Conservation (phyloP, 2,888 invertebrate species). For the Sympetrum striolatum region DNA sequence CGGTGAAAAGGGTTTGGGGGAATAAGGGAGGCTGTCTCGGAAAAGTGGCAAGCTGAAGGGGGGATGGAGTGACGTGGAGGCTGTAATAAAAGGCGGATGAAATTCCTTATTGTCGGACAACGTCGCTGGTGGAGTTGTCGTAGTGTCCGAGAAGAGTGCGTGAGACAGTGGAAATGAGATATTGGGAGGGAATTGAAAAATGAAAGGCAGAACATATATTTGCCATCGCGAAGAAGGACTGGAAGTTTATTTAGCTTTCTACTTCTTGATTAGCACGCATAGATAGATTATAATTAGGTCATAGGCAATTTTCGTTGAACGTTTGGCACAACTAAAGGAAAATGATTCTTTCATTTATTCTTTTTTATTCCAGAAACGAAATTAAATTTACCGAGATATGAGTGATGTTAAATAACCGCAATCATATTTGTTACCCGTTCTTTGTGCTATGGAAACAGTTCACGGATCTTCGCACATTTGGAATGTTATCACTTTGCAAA, state of each 20-base stretch:
- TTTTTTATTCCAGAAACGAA: too few relatives aligned
- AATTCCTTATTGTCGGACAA: slow-evolving; percentile 33
- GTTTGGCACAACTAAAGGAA: too few relatives aligned
- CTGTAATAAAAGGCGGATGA: slow-evolving; percentile 17
- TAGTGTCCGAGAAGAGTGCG: neutral
- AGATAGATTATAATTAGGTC: too few relatives aligned
- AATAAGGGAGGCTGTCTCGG: neutral
- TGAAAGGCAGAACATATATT: neutral
- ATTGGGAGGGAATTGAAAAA: neutral
- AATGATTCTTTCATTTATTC: too few relatives aligned
- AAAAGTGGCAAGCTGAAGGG: neutral
- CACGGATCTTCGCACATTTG: too few relatives aligned
- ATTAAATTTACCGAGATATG: too few relatives aligned
- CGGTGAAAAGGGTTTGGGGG: neutral
- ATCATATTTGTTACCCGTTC: too few relatives aligned
- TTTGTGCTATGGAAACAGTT: too few relatives aligned
- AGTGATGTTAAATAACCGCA: too few relatives aligned
- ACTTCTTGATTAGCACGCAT: too few relatives aligned
- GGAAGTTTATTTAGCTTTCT: neutral
- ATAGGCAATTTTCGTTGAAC: too few relatives aligned
- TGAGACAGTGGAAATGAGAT: neutral
- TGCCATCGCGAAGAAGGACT: neutral
- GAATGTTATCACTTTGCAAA: too few relatives aligned
- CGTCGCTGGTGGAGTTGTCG: slow-evolving; percentile 25
- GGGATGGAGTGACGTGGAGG: slow-evolving; percentile 21